A percentile compares a stretch with the other conserved stretches of the same genome.
Conservation (phyloP, 2,888 invertebrate species). For the Tachina grossa region DNA sequence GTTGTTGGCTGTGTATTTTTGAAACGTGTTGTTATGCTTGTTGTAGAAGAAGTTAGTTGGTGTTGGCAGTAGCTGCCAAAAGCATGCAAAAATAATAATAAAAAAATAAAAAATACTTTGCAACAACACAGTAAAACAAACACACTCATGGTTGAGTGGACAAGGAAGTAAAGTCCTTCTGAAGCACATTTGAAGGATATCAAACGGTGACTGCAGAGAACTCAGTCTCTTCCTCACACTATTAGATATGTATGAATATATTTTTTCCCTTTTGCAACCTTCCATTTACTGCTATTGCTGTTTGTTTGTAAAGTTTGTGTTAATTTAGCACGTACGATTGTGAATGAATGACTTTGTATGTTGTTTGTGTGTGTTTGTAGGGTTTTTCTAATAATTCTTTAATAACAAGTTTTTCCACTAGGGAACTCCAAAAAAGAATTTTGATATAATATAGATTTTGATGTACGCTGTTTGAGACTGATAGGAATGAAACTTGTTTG, state of each 20-base stretch:
- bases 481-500: no score
- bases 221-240: not conserved
- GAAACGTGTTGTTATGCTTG: slow-evolving; percentile 10
- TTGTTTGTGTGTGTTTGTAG: not conserved
- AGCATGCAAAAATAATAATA: slow-evolving; percentile 58
- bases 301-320: slow-evolving; percentile 30
- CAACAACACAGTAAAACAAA: slow-evolving; percentile 72
- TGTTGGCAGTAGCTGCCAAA: slow-evolving; percentile 71
- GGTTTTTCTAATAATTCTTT: slow-evolving; percentile 1
- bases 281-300: slow-evolving; percentile 14
- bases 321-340: slow-evolving; percentile 19
- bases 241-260: not conserved
- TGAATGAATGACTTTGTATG: not conserved
- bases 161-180: slow-evolving; percentile 61
- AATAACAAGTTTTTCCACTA: no score
- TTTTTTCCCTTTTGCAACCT: slow-evolving; percentile 18
- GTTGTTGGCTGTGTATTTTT: slow-evolving; percentile 19
- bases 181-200: slow-evolving; percentile 62
- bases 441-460: no score
- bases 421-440: no score
- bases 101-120: not conserved
- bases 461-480: no score
- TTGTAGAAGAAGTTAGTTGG: slow-evolving; percentile 55
- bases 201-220: slow-evolving; percentile 38
- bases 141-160: slow-evolving; percentile 68